Evolutionary conservation across 2,113 vertebrate genomes (phyloP).

Genomic region (Pteruthius melanotis): DNA sequence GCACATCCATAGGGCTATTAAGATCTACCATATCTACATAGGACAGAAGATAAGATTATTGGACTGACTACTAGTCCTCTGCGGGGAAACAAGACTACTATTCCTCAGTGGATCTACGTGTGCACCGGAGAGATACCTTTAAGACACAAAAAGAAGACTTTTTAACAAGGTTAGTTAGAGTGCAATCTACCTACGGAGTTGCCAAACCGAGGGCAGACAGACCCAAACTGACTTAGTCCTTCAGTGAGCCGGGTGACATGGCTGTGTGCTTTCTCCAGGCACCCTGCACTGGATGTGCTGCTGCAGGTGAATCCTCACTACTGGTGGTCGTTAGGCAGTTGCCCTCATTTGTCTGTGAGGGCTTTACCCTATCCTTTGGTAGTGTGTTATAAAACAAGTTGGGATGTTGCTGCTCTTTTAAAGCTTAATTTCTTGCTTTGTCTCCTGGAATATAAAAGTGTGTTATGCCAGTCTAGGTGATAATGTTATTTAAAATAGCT

Average conservation of each 20-base stretch:
- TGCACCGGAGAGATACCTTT: slow-evolving; percentile 72
- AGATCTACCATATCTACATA: slow-evolving; percentile 78
- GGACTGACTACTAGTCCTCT: slow-evolving; percentile 78
- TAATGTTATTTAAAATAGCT: slow-evolving; percentile 13
- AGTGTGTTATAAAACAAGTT: neutral
- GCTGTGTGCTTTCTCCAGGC: neutral
- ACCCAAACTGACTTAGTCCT: neutral
- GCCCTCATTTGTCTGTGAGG: neutral
- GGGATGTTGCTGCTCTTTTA: neutral
- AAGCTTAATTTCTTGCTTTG: slow-evolving; percentile 33
- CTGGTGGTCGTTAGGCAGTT: slow-evolving; percentile 12
- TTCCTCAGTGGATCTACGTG: slow-evolving; percentile 75
- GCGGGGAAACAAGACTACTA: slow-evolving; percentile 74
- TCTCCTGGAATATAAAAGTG: neutral
- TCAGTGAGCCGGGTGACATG: neutral
- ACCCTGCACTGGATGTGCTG: slow-evolving; percentile 2
- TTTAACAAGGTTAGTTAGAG: slow-evolving; percentile 78
- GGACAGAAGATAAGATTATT: slow-evolving; percentile 80
- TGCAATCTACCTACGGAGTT: slow-evolving; percentile 58
- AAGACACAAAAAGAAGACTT: slow-evolving; percentile 77
- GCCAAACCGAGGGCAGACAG: slow-evolving; percentile 50
- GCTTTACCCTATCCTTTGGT: neutral
- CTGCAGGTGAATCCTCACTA: neutral
- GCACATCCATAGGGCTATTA: slow-evolving; percentile 75
- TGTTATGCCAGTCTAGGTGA: slow-evolving; percentile 7